Percentiles rank a stretch among this genome's conserved stretches.
phyloP scores from a whole-genome alignment of 2,797 vertebrate genomes.

The Epinephelus coioides region DNA sequence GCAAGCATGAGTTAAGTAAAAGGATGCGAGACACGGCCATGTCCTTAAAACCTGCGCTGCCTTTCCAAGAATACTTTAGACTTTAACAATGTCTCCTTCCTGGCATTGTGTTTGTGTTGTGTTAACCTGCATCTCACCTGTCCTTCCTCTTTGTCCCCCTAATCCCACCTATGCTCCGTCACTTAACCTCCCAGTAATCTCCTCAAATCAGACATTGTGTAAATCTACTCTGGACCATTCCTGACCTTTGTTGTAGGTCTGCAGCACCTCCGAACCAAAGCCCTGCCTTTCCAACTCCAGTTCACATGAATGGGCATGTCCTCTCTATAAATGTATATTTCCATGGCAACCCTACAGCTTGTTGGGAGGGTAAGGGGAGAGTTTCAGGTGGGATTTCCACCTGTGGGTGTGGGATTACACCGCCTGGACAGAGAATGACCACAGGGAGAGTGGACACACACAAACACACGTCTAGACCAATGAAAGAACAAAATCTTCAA shows the following conservation, averaged over 20 bases:
- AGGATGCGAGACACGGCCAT: conserved; percentile 36
- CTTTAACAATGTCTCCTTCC: conserved; percentile 51
- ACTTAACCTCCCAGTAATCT: conserved; percentile 16
- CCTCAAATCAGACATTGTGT: conserved; percentile 52
- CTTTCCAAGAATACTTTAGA: conserved; percentile 34
- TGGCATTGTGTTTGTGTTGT: conserved; percentile 55
- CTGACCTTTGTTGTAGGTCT: conserved; percentile 53
- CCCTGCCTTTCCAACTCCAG: conserved; percentile 35
- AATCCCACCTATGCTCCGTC: conserved; percentile 58
- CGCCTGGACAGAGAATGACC: conserved; percentile 58
- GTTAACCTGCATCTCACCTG: conserved; percentile 77
- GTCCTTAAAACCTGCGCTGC: conserved; percentile 33
- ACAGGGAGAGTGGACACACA: conserved; percentile 52
- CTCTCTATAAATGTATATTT: conserved; percentile 47
- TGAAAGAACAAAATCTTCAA: not conserved
- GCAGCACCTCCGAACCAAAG: conserved; percentile 46
- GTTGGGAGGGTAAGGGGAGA: conserved; percentile 25
- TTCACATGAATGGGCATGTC: conserved; percentile 33
- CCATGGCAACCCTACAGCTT: conserved; percentile 46
- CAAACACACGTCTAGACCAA: conserved; percentile 7
- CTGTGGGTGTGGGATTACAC: conserved; percentile 60
- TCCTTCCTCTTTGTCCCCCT: conserved; percentile 60
- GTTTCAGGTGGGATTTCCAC: conserved; percentile 54
- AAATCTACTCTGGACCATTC: conserved; percentile 43
- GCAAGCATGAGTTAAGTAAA: conserved; percentile 33